Evolutionary conservation across 2,113 vertebrate species (phyloP), one percentile per base, ranked within the genome.

Genomic region (Chroicocephalus ridibundus): DNA sequence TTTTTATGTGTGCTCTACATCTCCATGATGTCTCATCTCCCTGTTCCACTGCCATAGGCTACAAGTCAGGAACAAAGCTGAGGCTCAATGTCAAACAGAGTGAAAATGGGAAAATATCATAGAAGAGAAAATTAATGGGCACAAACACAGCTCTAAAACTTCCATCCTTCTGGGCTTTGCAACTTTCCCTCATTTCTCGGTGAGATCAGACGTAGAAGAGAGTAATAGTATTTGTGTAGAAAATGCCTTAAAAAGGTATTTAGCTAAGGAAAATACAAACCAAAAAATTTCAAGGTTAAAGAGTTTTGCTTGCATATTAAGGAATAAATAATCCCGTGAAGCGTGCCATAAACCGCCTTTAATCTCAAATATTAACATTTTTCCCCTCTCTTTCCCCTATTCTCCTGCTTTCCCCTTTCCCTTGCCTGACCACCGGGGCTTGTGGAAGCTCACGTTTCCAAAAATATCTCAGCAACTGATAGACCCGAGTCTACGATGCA

Each of bases 1-100:
- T 96, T 97, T 96, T 96, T 98, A 97, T 94, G 77, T 82, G 83
- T 66, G 93, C 94, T 95, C 85, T 42, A 92, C 94, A 94, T 91
- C 96, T 94, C 97, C 83, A 93, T 95, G 94, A 95, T 93, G 94
- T 91, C 97, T 97, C 94, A 97, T 96, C 96, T 97, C 90, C 92
- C 81, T 15, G 32, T 75, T 94, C 86, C 82, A 97, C 93, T 87
- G 97, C 98, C 97, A 97, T 92, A 96, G 98, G 98, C 98, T 97
- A 97, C 91, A n/a, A 97, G 96, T 97, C 91, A 89, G 90, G 96
- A 93, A 95, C 85, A 97, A 96, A 96, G 95, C 94, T 94, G 26
- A 66, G 76, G 84, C 84, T 95, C 94, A 90, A 94, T 96, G 96
- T 97, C 97, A 97, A 88, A 77, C 85, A 85, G 95, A 95, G 87